Evolutionary conservation across 2,797 vertebrate species (phyloP), one percentile per base, ranked within the genome.

Genomic region (Manis javanica): DNA sequence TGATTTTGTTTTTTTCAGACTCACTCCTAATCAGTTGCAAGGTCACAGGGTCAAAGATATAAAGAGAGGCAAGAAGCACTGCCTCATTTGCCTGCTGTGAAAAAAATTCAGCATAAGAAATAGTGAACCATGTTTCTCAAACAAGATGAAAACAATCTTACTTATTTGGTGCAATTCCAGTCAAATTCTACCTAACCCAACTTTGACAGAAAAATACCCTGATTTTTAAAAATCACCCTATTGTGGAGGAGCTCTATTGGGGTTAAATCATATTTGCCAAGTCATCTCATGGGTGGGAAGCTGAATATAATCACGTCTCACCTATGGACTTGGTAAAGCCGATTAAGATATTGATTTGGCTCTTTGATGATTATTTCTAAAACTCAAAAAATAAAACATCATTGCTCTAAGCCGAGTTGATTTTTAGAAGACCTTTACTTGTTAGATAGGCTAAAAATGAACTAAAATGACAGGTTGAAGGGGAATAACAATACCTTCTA

Each of bases 311-410:
- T 72, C 14, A 46, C 12, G 15, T 77, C n/a, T 81, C 21, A 86
- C 13, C 83, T 16, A 14, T 31, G 21, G 34, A 66, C 59, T 55
- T 78, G 42, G 13, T 37, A 63, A 57, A 63, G 55, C 24, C 53
- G 26, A 31, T 89, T 64, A 74, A 92, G 49, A 86, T 39, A 31
- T 29, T 42, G 46, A 24, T 75, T 72, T n/a, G 16, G 77, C 24
- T 91, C 10, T 42, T 57, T 84, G 46, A 37, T 42, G n/a, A 64
- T 23, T 83, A 2, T 53, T 87, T 94, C 18, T 83, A 84, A 97
- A 95, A 53, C 24, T 87, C 86, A 74, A 90, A 92, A 51, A 78
- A 74, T 83, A 85, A 83, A 69, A 2, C 49, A 66, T 26, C 57
- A 26, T 55, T 49, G 39, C 8, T 66, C 23, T 24, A 51, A 53